Evolutionary conservation across 1,140 invertebrate genomes (phyloP), one percentile per base, ranked within the genome.

Genomic region (Ceratina australensis): DNA sequence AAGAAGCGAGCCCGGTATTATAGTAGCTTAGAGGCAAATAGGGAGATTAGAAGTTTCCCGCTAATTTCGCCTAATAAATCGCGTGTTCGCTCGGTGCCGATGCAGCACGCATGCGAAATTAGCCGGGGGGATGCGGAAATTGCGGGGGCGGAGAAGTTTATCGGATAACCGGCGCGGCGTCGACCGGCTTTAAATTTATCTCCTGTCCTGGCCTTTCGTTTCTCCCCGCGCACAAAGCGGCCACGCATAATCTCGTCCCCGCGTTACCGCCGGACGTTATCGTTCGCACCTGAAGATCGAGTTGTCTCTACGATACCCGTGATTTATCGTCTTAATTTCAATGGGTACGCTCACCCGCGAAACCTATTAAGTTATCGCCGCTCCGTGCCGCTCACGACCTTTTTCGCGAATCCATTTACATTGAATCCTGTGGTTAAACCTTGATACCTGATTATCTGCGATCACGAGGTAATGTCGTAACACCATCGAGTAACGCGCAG

Each of bases 61-160:
- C 79, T 72, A 82, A 83, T 84, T 84, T 82, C 76, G 15, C 50
- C 66, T 72, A 77, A 85, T 86, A 81, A 82, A 86, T 86, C 76
- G 59, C 65, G 28, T 24, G 24, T 79, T 71, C 69, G 57, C 56
- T 77, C 57, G 50, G 67, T 42, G 16, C 24, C 72, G 61, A 57
- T 78, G 68, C 69, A 28, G 67, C 66, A 67, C 61, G 80, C 75
- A 75, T 57, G 71, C 57, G 63, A 76, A 77, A 83, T 85, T 79
- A 80, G 67, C 67, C 52, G 65, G 61, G 63, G 33, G 63, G 63
- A 69, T 47, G 18, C 33, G 52, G 74, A 72, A 76, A 80, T 65
- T 78, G 72, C 66, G 65, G 47, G 60, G 77, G 49, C 54, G 69
- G 64, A 79, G 61, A 79, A 79, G 16, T 79, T 81, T 81, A 81